Percentiles rank a stretch among this genome's conserved stretches.
phyloP scores from a whole-genome alignment of 2,113 vertebrate genomes.

The Silurus asotus region DNA sequence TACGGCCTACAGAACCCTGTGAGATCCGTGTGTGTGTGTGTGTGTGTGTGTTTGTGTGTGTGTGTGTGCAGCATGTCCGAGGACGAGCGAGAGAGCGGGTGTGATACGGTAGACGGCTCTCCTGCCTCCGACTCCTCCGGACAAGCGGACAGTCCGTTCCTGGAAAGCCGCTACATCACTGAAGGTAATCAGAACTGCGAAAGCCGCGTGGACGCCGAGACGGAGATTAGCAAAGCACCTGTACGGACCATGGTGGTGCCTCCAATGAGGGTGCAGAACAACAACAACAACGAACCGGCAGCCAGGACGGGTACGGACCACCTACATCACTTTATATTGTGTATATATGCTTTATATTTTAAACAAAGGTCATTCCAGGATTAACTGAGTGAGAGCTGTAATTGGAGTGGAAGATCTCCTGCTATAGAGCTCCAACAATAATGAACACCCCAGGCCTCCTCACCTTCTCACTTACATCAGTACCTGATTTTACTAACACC shows the following conservation, averaged over 20 bases:
- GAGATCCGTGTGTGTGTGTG: not conserved
- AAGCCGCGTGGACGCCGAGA: conserved; percentile 66
- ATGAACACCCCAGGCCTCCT: too few relatives aligned
- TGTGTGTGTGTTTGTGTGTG: conserved; percentile 20
- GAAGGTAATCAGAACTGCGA: conserved; percentile 78
- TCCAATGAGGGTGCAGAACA: conserved; percentile 83
- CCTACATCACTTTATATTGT: not conserved
- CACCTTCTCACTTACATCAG: too few relatives aligned
- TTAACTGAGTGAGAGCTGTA: too few relatives aligned
- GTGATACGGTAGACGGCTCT: conserved; percentile 91
- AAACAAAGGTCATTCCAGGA: too few relatives aligned
- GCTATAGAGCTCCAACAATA: too few relatives aligned
- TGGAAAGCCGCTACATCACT: conserved; percentile 80
- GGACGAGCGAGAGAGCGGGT: conserved; percentile 92
- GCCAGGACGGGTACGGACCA: conserved; percentile 77
- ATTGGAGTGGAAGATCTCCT: too few relatives aligned
- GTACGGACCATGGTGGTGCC: conserved; percentile 90
- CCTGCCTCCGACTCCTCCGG: conserved; percentile 86
- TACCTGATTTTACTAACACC: too few relatives aligned
- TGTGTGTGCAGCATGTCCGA: conserved; percentile 85
- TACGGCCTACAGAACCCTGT: not conserved
- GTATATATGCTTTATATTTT: too few relatives aligned
- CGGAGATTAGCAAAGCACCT: conserved; percentile 79
- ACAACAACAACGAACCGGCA: conserved; percentile 73
- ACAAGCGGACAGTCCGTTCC: conserved; percentile 82